These are phyloP conservation scores for Chaetodon trifascialis DNA, from an alignment of 2,113 vertebrate genomes.

Conservation along the genomic window DNA sequence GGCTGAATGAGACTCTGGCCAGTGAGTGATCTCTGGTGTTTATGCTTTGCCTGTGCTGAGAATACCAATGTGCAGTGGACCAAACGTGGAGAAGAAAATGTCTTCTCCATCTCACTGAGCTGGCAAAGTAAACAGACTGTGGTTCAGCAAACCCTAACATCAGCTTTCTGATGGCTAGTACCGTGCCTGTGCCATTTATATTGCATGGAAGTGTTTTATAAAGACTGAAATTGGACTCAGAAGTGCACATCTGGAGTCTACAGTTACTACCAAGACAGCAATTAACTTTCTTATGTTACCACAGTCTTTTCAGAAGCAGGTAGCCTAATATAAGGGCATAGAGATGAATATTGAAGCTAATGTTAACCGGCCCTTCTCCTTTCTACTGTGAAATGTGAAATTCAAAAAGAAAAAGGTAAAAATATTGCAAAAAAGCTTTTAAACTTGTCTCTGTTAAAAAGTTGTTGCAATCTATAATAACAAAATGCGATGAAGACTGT, in stretches of 20 bases:
- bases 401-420: background rate
- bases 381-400: background rate
- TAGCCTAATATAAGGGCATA: background rate
- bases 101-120: conserved; percentile 6
- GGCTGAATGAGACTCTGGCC: background rate
- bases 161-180: conserved; percentile 14
- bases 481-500: background rate
- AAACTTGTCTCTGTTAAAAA: background rate
- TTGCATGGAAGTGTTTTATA: conserved; percentile 28
- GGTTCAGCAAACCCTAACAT: conserved; percentile 26
- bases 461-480: background rate
- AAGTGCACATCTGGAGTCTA: background rate
- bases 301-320: conserved; percentile 16
- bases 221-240: conserved; percentile 18
- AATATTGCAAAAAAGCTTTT: background rate
- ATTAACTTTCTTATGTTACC: conserved; percentile 12
- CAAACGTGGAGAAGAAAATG: conserved; percentile 50
- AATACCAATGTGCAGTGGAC: conserved; percentile 55
- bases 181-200: background rate
- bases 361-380: background rate
- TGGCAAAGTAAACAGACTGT: conserved; percentile 38
- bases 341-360: background rate
- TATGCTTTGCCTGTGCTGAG: conserved; percentile 48
- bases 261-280: conserved; percentile 9
- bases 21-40: conserved; percentile 48